A percentile compares a stretch with the other conserved stretches of the same genome.
These are phyloP conservation scores for Amphibalanus amphitrite DNA, from an alignment of 1,140 invertebrate species.

Conservation along the genomic window DNA sequence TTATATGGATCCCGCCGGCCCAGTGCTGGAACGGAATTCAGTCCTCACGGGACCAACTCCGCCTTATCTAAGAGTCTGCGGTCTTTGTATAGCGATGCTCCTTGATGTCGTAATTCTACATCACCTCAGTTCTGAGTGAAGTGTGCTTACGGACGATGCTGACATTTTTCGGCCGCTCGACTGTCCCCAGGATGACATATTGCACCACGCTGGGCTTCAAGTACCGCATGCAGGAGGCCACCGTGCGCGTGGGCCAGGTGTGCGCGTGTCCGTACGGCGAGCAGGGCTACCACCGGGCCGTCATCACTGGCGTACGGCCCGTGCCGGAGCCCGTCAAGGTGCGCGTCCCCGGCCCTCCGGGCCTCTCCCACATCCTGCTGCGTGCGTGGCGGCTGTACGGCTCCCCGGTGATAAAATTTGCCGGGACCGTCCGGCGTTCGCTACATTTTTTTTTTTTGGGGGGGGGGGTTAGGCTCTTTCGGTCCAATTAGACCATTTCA, in stretches of 20 bases:
- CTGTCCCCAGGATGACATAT: not conserved
- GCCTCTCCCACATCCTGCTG: no score
- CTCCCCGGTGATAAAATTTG: no score
- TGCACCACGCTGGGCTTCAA: not conserved
- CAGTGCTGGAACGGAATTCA: not conserved
- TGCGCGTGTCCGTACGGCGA: not conserved
- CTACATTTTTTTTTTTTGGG: no score
- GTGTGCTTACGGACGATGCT: no score
- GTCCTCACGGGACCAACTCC: not conserved
- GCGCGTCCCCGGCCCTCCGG: no score
- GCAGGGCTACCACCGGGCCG: slow-evolving; percentile 2
- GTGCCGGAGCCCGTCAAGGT: not conserved
- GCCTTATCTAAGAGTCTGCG: not conserved
- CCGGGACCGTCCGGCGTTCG: no score
- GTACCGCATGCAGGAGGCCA: not conserved
- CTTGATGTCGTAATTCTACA: not conserved
- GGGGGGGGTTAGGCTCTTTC: no score
- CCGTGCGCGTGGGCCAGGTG: not conserved
- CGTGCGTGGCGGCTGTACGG: no score
- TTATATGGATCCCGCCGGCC: not conserved
- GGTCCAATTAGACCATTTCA: no score
- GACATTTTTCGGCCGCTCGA: no score
- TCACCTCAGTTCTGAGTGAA: no score
- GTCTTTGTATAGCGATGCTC: not conserved
- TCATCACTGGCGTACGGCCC: not conserved